Evolutionary conservation across 2,888 invertebrate genomes (phyloP), one percentile per base, ranked within the genome.

Genomic region (Stictocephala bisonia): DNA sequence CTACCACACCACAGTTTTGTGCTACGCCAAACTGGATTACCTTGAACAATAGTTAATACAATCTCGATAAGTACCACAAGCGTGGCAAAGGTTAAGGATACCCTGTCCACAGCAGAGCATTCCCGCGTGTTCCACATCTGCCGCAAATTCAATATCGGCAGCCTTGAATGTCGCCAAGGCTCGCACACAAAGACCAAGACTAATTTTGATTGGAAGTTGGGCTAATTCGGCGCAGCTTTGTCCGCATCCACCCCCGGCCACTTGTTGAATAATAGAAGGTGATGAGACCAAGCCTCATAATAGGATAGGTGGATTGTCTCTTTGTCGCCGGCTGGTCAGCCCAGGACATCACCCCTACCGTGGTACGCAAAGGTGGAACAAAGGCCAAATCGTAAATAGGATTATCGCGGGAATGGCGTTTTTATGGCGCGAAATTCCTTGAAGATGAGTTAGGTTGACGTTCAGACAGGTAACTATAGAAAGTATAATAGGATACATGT

Each of bases 101-200:
- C 60, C 40, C n/a, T n/a, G n/a, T n/a, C n/a, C n/a, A n/a, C n/a
- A n/a, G n/a, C n/a, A n/a, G n/a, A 35, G 40, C 60, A 60, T 60
- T 60, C 60, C 60, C 60, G 60, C 60, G 31, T 60, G 60, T 60
- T 60, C 60, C 13, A 40, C 35, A 35, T 56, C 56, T 40, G 40
- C 60, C 60, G 60, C 60, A 58, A 31, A 58, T 58, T 27, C 60
- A 60, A 60, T 60, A 60, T 60, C 60, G 60, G 40, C 60, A 35
- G 6, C 60, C 60, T 60, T 60, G 60, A 58, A 35, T 11, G n/a
- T n/a, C n/a, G n/a, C n/a, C n/a, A n/a, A n/a, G 35, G 44, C 44
- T 15, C 7, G 35, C 3, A 9, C 29, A 60, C 60, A 60, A 60
- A 60, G 60, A 60, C 60, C 60, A 60, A 18, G 22, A 22, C 60